Evolutionary conservation across 1,140 invertebrate species (phyloP), one percentile per base, ranked within the genome.

Genomic region (Metopolophium dirhodum): DNA sequence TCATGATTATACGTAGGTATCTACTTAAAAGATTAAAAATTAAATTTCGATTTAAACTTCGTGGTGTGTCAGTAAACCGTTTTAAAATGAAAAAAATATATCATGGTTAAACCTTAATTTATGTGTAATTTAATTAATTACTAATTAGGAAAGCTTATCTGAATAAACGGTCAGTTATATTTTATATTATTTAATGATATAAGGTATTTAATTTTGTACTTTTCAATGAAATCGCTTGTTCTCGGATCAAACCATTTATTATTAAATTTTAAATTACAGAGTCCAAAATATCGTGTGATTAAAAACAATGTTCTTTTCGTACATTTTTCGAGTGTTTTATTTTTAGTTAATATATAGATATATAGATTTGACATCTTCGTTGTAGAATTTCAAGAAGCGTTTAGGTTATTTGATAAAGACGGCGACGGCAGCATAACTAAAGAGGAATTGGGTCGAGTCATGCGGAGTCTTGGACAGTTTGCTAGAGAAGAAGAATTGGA

Each of bases 401-500:
- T 98, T 95, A 96, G 97, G n/a, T 96, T 98, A 14, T 98, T 98
- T 95, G 98, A 98, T 95, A 98, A 98, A 95, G 97, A 98, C 94
- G 97, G 97, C 6, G 98, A 98, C 94, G 98, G 98, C 1, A 97
- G 96, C 94, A 98, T 98, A 89, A 98, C 98, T 2, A 98, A 98
- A 95, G 97, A 98, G 94, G 97, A 98, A 95, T 95, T 98, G 88
- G 97, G 97, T 0, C 96, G 97, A 23, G 97, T 98, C 8, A 98
- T 98, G 98, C 96, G 97, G 57, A 97, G 97, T 90, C 95, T 98
- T 51, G 98, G 98, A 3, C 98, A 98, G 95, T 98, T 98, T 95
- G 97, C 97, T 0, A 96, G 97, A 87, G 97, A 97, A 23, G 97
- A 98, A 95, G 98, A 98, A 95, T 95, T 98, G 91, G 96, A 97